Base-by-base conservation (phyloP, 2,113 vertebrate genomes). In the Brachirus orientalis region DNA sequence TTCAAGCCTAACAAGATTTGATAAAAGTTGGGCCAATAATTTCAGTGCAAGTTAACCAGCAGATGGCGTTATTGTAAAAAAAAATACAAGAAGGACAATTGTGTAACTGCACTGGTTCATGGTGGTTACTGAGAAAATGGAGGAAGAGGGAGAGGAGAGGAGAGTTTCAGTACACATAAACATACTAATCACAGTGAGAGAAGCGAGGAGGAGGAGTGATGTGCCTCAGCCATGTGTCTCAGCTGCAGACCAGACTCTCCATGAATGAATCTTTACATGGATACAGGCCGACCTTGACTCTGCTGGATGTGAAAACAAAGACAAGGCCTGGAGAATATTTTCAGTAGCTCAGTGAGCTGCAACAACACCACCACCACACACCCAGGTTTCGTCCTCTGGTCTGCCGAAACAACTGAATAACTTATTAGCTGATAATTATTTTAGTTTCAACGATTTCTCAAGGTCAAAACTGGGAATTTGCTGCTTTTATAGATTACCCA, bases 211-310 rank as follows among this genome's bases (percentile, higher is more conserved):
- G 16, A 44, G 56, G 14, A 4, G 44, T n/a, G n/a, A n/a, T n/a
- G n/a, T n/a, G n/a, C n/a, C n/a, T n/a, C n/a, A n/a, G 11, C 44
- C 57, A 52, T 53, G 41, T 58, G 72, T 54, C 56, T 63, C 18
- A 0, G 48, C 20, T 66, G 58, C 17, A 14, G 65, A 74, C 61
- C 73, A 66, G 62, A 46, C 44, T 60, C 53, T 0, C 19, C 9
- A 44, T 82, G 72, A 89, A 85, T 78, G 65, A 20, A 43, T 33
- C 64, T 45, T 80, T 71, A 77, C 64, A 80, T 48, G 57, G 44
- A 57, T 7, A 20, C 54, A 65, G 63, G 37, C 53, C 16, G 52
- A 69, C 38, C 12, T 8, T 3, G 10, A 28, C 63, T 55, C 55
- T 41, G 61, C 68, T 35, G 53, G 56, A 19, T 10, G 8, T 5